Percentiles rank a stretch among this genome's conserved stretches.
Evolutionary conservation across 1,140 invertebrate species (phyloP).

Genomic region (Eupristina koningsbergeri): DNA sequence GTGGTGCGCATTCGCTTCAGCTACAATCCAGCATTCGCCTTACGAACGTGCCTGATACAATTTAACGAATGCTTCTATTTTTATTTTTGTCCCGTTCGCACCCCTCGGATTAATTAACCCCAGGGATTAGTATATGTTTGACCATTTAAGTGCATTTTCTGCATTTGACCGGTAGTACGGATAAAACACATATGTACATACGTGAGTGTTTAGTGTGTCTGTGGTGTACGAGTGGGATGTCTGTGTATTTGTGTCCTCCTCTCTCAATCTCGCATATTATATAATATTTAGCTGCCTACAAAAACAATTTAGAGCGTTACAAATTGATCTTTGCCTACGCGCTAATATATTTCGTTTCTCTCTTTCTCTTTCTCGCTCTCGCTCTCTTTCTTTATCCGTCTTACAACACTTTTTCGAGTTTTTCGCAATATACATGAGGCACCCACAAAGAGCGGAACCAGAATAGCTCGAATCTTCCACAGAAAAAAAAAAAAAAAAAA

Average conservation of each 20-base stretch:
- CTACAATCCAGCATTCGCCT: constrained; percentile 27
- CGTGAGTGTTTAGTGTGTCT: neutral
- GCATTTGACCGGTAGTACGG: constrained; percentile 8
- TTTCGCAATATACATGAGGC: constrained; percentile 35
- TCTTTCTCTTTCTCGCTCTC: neutral
- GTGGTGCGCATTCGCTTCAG: constrained; percentile 51
- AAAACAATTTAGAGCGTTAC: constrained; percentile 63
- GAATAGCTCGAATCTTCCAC: neutral
- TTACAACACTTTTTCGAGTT: constrained; percentile 22
- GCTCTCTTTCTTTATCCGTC: constrained; percentile 14
- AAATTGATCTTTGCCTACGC: constrained; percentile 54
- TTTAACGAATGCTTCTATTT: constrained; percentile 43
- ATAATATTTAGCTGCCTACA: constrained; percentile 63
- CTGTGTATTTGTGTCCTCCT: neutral
- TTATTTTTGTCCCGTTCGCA: constrained; percentile 10
- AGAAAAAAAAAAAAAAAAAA: constrained; percentile 14
- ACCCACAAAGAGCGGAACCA: constrained; percentile 25
- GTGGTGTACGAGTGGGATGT: neutral
- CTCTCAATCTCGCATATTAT: constrained; percentile 38
- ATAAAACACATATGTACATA: constrained; percentile 20
- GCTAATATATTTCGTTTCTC: neutral
- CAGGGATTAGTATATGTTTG: neutral
- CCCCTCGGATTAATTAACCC: neutral
- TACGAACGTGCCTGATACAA: constrained; percentile 45
- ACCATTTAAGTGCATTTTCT: neutral